These are phyloP conservation scores for Anthoscopus minutus DNA, from an alignment of 2,113 vertebrate genomes.

Conservation along the genomic window DNA sequence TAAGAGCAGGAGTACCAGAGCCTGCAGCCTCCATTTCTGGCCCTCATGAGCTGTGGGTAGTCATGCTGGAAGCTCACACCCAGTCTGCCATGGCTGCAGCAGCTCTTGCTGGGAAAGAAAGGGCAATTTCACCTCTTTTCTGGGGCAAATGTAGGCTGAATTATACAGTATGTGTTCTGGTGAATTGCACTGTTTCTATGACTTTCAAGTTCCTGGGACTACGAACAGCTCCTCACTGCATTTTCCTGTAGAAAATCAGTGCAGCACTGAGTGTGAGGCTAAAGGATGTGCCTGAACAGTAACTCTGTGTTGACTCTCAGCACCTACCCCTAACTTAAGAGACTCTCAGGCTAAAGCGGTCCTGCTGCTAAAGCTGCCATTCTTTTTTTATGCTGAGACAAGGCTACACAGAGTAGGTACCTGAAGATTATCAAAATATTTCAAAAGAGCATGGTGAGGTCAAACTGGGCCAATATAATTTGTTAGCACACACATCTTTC, in stretches of 20 bases:
- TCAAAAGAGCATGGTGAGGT: not conserved
- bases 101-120: not conserved
- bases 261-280: not conserved
- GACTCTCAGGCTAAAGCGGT: not conserved
- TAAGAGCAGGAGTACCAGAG: not conserved
- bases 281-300: not conserved
- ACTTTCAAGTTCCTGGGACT: not conserved
- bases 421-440: not conserved
- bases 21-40: not conserved
- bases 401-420: not conserved
- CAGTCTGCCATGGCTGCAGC: not conserved
- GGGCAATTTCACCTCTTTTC: not conserved
- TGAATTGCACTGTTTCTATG: not conserved
- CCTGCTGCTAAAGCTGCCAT: not conserved
- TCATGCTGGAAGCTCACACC: not conserved
- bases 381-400: not conserved
- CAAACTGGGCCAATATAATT: not conserved
- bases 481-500: not conserved
- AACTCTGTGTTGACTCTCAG: not conserved
- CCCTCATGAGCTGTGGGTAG: not conserved
- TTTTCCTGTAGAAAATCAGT: not conserved
- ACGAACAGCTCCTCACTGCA: accelerated
- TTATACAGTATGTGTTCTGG: not conserved
- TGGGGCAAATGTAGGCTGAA: not conserved
- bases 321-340: not conserved